Evolutionary conservation across 2,113 vertebrate genomes (phyloP).

Genomic region (Ascaphus truei): DNA sequence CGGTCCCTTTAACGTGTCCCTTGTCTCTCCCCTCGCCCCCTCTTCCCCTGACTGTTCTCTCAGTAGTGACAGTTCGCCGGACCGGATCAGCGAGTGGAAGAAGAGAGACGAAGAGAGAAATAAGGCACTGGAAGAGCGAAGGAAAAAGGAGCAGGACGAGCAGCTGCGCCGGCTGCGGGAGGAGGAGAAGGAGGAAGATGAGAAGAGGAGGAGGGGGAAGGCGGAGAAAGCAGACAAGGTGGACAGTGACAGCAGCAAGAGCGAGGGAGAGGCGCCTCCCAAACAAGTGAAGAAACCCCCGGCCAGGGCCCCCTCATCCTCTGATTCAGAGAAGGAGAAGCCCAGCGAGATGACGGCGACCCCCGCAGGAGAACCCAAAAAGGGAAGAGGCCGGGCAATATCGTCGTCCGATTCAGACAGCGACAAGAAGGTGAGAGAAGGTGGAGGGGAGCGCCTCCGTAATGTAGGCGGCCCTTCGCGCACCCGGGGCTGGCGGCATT

Average conservation of each 20-base stretch:
- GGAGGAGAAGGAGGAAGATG: constrained; percentile 85
- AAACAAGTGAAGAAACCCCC: constrained; percentile 80
- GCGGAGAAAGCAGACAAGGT: constrained; percentile 56
- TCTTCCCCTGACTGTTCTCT: too few relatives aligned
- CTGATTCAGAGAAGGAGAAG: constrained; percentile 76
- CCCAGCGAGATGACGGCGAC: neutral
- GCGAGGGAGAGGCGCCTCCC: constrained; percentile 69
- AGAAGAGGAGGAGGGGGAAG: constrained; percentile 82
- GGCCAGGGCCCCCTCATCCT: constrained; percentile 67
- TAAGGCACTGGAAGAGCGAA: constrained; percentile 85
- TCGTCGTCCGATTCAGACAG: neutral
- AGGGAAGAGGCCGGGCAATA: neutral
- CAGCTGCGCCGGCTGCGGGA: constrained; percentile 84
- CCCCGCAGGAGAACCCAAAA: neutral
- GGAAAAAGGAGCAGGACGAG: constrained; percentile 88
- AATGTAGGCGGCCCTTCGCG: too few relatives aligned
- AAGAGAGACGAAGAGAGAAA: constrained; percentile 83
- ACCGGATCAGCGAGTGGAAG: constrained; percentile 95
- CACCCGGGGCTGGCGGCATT: too few relatives aligned
- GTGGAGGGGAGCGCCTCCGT: too few relatives aligned
- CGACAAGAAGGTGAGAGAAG: constrained; percentile 6
- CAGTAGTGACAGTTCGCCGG: constrained; percentile 79
- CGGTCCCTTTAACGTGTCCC: too few relatives aligned
- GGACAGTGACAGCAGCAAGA: constrained; percentile 61
- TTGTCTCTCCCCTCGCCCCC: too few relatives aligned